phyloP scores from a whole-genome alignment of 1,140 invertebrate genomes.

The Pantala flavescens region DNA sequence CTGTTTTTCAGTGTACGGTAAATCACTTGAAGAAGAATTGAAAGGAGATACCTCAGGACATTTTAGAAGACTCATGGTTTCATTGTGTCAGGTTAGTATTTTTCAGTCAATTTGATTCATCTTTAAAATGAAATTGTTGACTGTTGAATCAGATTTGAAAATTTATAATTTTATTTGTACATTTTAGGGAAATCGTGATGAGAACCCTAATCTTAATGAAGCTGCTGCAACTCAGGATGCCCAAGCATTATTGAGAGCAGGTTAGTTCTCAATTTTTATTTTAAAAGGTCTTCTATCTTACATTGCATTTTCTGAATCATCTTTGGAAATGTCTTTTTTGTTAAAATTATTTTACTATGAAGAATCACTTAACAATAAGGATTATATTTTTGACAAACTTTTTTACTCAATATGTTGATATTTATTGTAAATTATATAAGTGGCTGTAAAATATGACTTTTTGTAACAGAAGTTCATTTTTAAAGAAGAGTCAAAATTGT shows the following conservation, averaged over 20 bases:
- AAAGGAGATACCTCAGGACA: constrained; percentile 71
- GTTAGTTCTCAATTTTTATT: constrained; percentile 33
- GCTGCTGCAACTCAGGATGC: constrained; percentile 55
- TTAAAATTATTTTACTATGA: too few relatives aligned
- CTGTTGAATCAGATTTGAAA: constrained; percentile 1
- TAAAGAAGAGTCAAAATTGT: too few relatives aligned
- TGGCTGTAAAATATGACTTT: too few relatives aligned
- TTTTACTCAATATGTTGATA: too few relatives aligned
- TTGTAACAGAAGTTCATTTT: too few relatives aligned
- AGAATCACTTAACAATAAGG: too few relatives aligned
- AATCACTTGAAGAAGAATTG: constrained; percentile 65
- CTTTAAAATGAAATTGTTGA: constrained; percentile 10
- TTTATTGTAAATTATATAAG: too few relatives aligned
- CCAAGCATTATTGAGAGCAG: constrained; percentile 58
- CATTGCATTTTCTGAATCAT: too few relatives aligned
- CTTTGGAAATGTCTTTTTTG: too few relatives aligned
- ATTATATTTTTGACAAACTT: too few relatives aligned
- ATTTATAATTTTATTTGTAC: constrained; percentile 12
- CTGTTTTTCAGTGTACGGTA: constrained; percentile 52
- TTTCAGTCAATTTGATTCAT: constrained; percentile 12
- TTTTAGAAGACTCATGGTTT: constrained; percentile 72
- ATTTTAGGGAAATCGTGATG: constrained; percentile 51
- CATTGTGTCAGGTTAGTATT: constrained; percentile 44
- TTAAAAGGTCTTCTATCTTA: neutral
- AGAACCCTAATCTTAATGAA: constrained; percentile 54